These are phyloP conservation scores for Jaculus jaculus DNA, from an alignment of 2,113 vertebrate species.

Conservation along the genomic window DNA sequence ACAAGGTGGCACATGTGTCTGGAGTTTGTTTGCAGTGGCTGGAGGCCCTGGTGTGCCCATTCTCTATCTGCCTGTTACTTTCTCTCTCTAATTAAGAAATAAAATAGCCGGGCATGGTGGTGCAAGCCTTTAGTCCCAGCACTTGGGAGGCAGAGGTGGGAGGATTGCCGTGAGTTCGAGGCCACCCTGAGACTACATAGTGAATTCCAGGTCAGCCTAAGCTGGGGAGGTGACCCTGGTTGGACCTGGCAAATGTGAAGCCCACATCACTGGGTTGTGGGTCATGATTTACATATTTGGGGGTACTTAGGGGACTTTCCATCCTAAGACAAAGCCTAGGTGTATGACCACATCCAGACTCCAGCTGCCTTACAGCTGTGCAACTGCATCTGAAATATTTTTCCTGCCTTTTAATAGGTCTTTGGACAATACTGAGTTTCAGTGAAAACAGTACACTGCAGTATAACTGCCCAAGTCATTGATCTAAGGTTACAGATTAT, in stretches of 20 bases:
- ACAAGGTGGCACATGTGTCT: too few relatives aligned
- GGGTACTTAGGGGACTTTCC: not conserved
- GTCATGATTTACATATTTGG: not conserved
- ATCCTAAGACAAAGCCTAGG: not conserved
- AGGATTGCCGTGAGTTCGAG: too few relatives aligned
- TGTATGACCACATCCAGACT: accelerated
- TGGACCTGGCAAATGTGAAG: not conserved
- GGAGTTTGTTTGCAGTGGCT: too few relatives aligned
- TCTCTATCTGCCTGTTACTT: too few relatives aligned
- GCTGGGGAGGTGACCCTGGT: not conserved
- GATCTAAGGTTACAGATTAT: not conserved
- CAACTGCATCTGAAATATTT: accelerated
- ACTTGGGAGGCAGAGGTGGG: too few relatives aligned
- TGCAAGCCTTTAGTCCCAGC: too few relatives aligned
- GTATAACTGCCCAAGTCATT: not conserved
- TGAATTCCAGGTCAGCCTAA: too few relatives aligned
- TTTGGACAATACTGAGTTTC: not conserved
- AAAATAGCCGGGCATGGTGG: too few relatives aligned
- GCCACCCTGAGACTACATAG: too few relatives aligned
- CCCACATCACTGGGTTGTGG: not conserved
- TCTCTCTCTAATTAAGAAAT: too few relatives aligned
- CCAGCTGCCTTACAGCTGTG: not conserved
- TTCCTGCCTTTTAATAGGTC: not conserved
- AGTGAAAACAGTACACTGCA: not conserved
- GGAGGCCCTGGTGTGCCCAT: too few relatives aligned